Evolutionary conservation across 2,797 vertebrate genomes (phyloP).

Genomic region (Pseudomugil gertrudae): DNA sequence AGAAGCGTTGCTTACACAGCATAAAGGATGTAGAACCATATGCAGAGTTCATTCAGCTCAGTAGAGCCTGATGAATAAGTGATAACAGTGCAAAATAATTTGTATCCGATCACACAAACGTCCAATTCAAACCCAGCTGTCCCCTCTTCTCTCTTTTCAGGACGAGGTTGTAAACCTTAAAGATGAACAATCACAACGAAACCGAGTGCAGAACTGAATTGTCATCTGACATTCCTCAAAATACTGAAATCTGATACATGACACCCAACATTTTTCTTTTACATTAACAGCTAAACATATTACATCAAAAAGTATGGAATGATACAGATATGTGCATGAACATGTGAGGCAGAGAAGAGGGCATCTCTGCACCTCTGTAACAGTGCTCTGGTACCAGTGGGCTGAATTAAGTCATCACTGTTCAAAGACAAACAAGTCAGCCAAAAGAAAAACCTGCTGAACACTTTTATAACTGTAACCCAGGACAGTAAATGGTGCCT

Average conservation of each 20-base stretch:
- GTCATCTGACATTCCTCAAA: slow-evolving; percentile 15
- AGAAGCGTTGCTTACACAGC: not conserved
- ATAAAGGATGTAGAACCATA: not conserved
- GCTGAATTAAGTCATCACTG: slow-evolving; percentile 46
- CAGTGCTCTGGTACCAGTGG: slow-evolving; percentile 41
- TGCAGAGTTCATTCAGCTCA: not conserved
- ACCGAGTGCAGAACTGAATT: not conserved
- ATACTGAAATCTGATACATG: slow-evolving; percentile 10
- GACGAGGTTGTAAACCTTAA: slow-evolving; percentile 22
- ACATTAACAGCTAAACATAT: not conserved
- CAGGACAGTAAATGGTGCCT: slow-evolving; percentile 67
- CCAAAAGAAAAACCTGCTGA: slow-evolving; percentile 65
- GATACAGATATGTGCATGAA: slow-evolving; percentile 29
- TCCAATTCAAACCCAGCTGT: slow-evolving; percentile 30
- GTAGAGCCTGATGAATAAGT: slow-evolving; percentile 1
- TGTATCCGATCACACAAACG: slow-evolving; percentile 25
- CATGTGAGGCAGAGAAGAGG: slow-evolving; percentile 17
- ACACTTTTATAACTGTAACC: slow-evolving; percentile 53
- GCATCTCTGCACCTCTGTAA: slow-evolving; percentile 26
- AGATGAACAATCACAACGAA: not conserved
- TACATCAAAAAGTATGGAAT: slow-evolving; percentile 20
- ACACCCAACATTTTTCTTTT: not conserved
- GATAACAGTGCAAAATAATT: slow-evolving; percentile 28
- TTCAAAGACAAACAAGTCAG: slow-evolving; percentile 48
- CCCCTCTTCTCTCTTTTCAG: not conserved